phyloP scores from a whole-genome alignment of 2,113 vertebrate genomes.

The Phrynocephalus versicolor region DNA sequence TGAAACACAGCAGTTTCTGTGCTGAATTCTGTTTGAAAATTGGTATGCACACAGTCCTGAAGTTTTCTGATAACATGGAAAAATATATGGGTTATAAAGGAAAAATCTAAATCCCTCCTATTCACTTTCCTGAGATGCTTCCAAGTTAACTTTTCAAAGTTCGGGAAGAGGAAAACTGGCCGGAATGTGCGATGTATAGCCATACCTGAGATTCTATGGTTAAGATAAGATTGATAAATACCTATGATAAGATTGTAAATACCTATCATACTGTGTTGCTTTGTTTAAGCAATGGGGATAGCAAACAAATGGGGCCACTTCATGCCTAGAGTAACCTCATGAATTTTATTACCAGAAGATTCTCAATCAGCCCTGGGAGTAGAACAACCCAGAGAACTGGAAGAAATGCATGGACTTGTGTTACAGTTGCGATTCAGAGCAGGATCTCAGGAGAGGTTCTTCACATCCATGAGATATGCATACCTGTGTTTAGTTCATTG shows the following conservation, averaged over 20 bases:
- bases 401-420: background rate
- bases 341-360: constrained; percentile 41
- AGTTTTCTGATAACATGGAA: background rate
- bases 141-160: constrained; percentile 58
- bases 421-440: background rate
- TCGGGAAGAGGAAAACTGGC: constrained; percentile 56
- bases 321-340: constrained; percentile 43
- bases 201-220: constrained; percentile 52
- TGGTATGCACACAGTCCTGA: background rate
- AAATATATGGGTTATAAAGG: constrained; percentile 33
- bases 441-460: constrained; percentile 5
- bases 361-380: constrained; percentile 32
- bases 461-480: constrained; percentile 28
- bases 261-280: constrained; percentile 56
- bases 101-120: constrained; percentile 30
- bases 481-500: constrained; percentile 44
- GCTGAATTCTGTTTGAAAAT: background rate
- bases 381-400: constrained; percentile 12
- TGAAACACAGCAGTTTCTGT: background rate
- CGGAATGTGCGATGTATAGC: constrained; percentile 62
- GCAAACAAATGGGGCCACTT: constrained; percentile 42
- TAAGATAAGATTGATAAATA: too few relatives aligned
- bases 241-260: constrained; percentile 73
- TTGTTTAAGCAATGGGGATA: constrained; percentile 55
- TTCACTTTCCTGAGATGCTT: constrained; percentile 6